Evolutionary conservation across 1,140 invertebrate species (phyloP).

Genomic region (Phortica variegata): DNA sequence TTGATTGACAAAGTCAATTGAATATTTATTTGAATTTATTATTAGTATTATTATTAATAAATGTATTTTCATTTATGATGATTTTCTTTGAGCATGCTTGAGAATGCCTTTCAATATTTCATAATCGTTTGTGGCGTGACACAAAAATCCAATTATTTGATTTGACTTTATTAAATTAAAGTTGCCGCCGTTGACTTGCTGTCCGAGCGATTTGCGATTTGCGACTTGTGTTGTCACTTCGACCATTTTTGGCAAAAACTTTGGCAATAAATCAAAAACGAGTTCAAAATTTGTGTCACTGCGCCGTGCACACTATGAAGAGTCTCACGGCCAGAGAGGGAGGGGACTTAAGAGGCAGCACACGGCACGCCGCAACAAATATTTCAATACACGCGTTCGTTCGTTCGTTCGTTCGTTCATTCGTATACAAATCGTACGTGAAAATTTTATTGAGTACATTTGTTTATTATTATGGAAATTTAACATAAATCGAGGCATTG

Average conservation of each 20-base stretch:
- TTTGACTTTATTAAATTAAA: slow-evolving; percentile 50
- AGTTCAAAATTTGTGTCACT: slow-evolving; percentile 37
- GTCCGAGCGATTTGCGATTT: slow-evolving; percentile 1
- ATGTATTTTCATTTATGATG: slow-evolving; percentile 2
- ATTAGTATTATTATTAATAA: slow-evolving; percentile 33
- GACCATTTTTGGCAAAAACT: slow-evolving; percentile 8
- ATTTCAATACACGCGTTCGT: neutral
- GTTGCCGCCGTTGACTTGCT: slow-evolving; percentile 12
- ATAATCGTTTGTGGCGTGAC: too few species aligned
- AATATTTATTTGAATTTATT: slow-evolving; percentile 36
- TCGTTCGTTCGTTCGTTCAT: too few species aligned
- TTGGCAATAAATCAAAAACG: slow-evolving; percentile 34
- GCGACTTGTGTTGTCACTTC: too few species aligned
- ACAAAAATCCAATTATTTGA: slow-evolving; percentile 12
- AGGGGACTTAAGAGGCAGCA: neutral
- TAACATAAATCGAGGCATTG: slow-evolving; percentile 16
- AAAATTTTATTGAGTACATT: slow-evolving; percentile 53
- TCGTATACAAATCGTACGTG: slow-evolving; percentile 38
- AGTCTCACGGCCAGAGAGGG: slow-evolving; percentile 6
- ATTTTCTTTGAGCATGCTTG: neutral
- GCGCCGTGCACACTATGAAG: neutral
- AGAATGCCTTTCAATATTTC: too few species aligned
- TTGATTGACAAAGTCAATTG: too few species aligned
- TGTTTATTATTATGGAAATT: slow-evolving; percentile 56
- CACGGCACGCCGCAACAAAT: neutral